Percentiles rank a stretch among this genome's conserved stretches.
Evolutionary conservation across 2,888 invertebrate genomes (phyloP).

Genomic region (Drosophila borealis): DNA sequence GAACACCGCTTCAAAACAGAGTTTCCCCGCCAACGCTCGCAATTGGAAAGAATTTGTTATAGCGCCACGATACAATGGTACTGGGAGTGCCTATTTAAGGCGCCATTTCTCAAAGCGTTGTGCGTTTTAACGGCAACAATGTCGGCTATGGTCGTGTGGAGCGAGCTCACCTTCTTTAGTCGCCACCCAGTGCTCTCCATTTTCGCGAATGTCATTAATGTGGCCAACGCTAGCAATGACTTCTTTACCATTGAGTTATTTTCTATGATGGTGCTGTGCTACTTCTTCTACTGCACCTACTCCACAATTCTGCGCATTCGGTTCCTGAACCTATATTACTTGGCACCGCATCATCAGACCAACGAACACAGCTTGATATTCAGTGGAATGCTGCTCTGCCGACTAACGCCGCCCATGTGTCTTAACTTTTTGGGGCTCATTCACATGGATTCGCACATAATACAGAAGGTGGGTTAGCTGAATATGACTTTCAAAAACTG

Average conservation of each 20-base stretch:
- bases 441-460: constrained; percentile 98
- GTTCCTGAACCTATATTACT: constrained; percentile 97
- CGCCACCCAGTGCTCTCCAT: constrained; percentile 96
- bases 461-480: constrained; percentile 86
- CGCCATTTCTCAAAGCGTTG: constrained; percentile 90
- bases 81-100: constrained; percentile 94
- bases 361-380: constrained; percentile 99
- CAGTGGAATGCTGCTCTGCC: constrained; percentile 98
- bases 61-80: constrained; percentile 95
- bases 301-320: constrained; percentile 98
- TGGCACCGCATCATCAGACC: constrained; percentile 99
- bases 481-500: background rate
- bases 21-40: constrained; percentile 88
- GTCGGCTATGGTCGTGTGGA: constrained; percentile 98
- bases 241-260: constrained; percentile 98
- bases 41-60: constrained; percentile 87
- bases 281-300: constrained; percentile 98
- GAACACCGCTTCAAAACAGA: constrained; percentile 88
- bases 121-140: constrained; percentile 91
- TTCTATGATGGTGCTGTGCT: constrained; percentile 95
- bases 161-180: constrained; percentile 99
- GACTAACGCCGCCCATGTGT: constrained; percentile 98
- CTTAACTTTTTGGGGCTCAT: constrained; percentile 98
- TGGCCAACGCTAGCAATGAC: constrained; percentile 92
- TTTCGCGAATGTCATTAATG: constrained; percentile 96